Conservation (phyloP, 1,140 invertebrate genomes). For the Drosophila tropicalis region DNA sequence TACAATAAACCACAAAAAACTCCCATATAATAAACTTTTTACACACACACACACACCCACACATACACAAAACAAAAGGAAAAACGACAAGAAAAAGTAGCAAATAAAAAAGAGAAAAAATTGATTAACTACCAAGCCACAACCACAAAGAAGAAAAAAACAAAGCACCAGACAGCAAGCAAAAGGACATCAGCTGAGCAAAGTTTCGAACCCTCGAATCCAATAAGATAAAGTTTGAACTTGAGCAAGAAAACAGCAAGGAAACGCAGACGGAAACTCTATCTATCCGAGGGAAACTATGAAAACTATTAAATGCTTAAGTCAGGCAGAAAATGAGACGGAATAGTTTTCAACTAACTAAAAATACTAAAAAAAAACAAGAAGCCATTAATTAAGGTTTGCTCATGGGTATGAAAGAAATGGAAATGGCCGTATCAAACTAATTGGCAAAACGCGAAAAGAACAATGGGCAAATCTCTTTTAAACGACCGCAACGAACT, state of each 20-base stretch:
- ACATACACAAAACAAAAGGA: neutral
- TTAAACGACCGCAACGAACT: constrained; percentile 60
- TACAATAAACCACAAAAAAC: constrained; percentile 64
- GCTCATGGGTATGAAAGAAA: neutral
- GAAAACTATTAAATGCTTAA: constrained; percentile 82
- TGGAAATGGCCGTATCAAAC: neutral
- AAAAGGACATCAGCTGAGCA: constrained; percentile 27
- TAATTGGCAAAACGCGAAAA: constrained; percentile 49
- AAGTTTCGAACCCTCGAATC: constrained; percentile 54
- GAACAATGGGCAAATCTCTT: constrained; percentile 50
- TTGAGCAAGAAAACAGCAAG: constrained; percentile 71
- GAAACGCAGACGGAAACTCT: constrained; percentile 39
- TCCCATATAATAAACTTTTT: constrained; percentile 50
- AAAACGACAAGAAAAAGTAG: constrained; percentile 17
- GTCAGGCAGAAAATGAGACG: constrained; percentile 81
- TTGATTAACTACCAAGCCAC: constrained; percentile 71
- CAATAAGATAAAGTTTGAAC: constrained; percentile 72
- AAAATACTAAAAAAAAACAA: constrained; percentile 29
- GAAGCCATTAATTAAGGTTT: constrained; percentile 66
- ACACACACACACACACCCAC: constrained; percentile 21
- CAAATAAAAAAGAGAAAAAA: constrained; percentile 60
- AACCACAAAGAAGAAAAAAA: constrained; percentile 63
- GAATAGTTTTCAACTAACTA: constrained; percentile 75
- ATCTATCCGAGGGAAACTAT: constrained; percentile 42
- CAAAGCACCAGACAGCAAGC: constrained; percentile 24